Base-by-base conservation (phyloP, 30 jellyfish, hydroid and myxozoan species). In the Aurelia sp. region DNA sequence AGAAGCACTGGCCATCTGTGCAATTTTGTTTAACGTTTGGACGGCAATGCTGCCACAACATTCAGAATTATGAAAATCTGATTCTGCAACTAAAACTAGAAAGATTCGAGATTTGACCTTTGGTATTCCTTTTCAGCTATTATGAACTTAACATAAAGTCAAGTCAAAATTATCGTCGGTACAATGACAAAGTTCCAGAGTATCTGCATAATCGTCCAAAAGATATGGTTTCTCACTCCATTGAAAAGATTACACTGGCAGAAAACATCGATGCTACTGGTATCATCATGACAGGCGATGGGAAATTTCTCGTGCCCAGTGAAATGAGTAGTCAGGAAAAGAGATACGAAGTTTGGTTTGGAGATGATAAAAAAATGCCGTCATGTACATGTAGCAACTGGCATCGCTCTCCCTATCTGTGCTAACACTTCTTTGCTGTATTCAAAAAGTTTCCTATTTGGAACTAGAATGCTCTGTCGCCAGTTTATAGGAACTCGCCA, bases 321-420 rank as follows among this genome's bases (percentile, higher is more conserved):
- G 12, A 51, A 21, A 65, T 35, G 40, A 63, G 17, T 37, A 30
- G 61, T 18, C 20, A 13, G 61, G 33, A 27, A 27, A 65, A 76
- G 22, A 21, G 63, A 35, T 57, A 58, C 52, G 65, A 13, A 23
- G 58, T 78, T 41, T 21, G 22, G 31, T 78, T 78, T 78, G 89
- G 89, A 33, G 79, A 78, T 63, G 79, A 78, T 16, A 48, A 62
- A 15, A 78, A 22, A 37, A 78, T 78, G 89, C 89, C 89, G 13
- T 27, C 40, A 13, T 78, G 89, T 66, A 59, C 62, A 27, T 78
- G 89, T 50, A n/a, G 37, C 33, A 50, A 11, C 33, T 27, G 33
- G 33, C 33, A 27, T 27, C 33, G 33, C 33, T 27, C 33, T 27
- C 33, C 33, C 33, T 27, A 27, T 27, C 33, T 27, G 33, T 27